Evolutionary conservation across 2,797 vertebrate species (phyloP).

Genomic region (Fratercula arctica): DNA sequence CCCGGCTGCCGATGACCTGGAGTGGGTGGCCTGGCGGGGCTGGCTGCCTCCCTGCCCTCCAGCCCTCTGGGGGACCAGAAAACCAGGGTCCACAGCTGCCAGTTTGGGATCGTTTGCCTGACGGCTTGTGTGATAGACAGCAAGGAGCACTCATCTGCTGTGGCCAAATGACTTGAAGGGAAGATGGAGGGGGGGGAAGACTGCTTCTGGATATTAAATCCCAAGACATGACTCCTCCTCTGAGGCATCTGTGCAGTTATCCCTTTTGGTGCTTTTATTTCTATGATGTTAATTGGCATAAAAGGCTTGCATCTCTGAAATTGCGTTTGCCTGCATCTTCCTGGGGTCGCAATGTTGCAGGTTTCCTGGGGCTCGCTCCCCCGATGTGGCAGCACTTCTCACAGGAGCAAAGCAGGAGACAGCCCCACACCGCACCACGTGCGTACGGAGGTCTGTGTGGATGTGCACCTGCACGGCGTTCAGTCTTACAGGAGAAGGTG

Average conservation of each 20-base stretch:
- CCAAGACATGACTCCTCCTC: background rate
- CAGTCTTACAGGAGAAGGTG: background rate
- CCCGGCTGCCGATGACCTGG: background rate
- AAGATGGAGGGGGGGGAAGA: background rate
- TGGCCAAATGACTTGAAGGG: background rate
- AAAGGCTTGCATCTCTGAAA: background rate
- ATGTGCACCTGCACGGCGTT: rapidly evolving
- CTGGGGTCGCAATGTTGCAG: background rate
- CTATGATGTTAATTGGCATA: background rate
- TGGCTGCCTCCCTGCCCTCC: background rate
- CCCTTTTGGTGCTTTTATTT: background rate
- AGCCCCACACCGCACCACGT: rapidly evolving
- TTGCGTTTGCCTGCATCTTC: background rate
- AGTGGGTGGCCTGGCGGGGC: background rate
- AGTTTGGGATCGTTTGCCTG: background rate
- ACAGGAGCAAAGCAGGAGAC: background rate
- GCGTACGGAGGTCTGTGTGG: rapidly evolving
- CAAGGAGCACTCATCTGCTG: background rate
- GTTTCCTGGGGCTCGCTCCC: background rate
- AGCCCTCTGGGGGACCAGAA: background rate
- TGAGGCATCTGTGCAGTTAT: background rate
- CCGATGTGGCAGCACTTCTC: background rate
- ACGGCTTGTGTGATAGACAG: background rate
- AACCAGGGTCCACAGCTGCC: conserved; percentile 7
- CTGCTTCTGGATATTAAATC: background rate